phyloP scores from a whole-genome alignment of 2,113 vertebrate species.

The Echinops telfairi region DNA sequence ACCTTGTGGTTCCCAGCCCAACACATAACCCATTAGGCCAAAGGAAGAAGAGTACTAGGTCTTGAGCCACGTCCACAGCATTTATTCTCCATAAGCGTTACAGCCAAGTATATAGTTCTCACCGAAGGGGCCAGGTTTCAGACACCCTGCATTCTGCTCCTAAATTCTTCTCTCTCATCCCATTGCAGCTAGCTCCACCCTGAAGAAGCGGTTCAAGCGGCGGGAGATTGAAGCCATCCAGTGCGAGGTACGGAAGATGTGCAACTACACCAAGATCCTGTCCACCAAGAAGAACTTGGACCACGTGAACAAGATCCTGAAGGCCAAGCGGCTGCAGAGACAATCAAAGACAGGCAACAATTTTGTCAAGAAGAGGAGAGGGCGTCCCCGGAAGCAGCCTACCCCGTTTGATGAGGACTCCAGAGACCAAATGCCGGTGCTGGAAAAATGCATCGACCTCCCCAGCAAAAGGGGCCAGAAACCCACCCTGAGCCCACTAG shows the following conservation, averaged over 20 bases:
- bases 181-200: slow-evolving; percentile 86
- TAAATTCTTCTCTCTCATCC: slow-evolving; percentile 71
- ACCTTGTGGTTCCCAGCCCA: no score
- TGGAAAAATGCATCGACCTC: slow-evolving; percentile 96
- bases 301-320: slow-evolving; percentile 99
- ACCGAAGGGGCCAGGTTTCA: accelerated
- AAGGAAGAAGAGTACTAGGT: neutral
- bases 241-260: slow-evolving; percentile 96
- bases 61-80: no score
- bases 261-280: slow-evolving; percentile 94
- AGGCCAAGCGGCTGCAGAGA: slow-evolving; percentile 98
- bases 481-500: slow-evolving; percentile 89
- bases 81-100: neutral
- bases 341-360: slow-evolving; percentile 99
- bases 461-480: slow-evolving; percentile 92
- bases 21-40: no score
- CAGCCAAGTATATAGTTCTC: neutral
- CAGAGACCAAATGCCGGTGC: slow-evolving; percentile 96
- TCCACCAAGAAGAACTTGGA: slow-evolving; percentile 98
- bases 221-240: slow-evolving; percentile 97
- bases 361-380: slow-evolving; percentile 95
- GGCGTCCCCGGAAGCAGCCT: slow-evolving; percentile 95
- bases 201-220: slow-evolving; percentile 94
- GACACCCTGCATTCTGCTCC: neutral
- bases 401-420: slow-evolving; percentile 89